Base-by-base conservation (phyloP, 2,888 invertebrate species). In the Asteroscopus sphinx region DNA sequence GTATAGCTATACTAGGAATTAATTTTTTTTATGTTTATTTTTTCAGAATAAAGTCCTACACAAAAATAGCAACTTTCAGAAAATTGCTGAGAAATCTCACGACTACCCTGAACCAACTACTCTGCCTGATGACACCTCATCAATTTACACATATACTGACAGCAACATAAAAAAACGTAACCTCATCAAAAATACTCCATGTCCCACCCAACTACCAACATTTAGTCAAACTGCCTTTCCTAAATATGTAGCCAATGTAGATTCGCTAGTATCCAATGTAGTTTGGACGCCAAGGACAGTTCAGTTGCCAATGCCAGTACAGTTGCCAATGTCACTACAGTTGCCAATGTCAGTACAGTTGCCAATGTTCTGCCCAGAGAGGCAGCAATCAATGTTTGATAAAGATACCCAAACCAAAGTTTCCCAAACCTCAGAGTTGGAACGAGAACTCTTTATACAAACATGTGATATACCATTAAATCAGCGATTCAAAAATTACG, bases 61-160 rank as follows among this genome's bases (percentile, higher is more conserved):
- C 56, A 77, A 68, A 45, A 69, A 68, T 17, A 17, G 0, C 17
- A 37, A n/a, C 13, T 28, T 73, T 0, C 63, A 76, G 4, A 73
- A 52, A 36, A 46, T 76, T 2, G 42, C 65, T 0, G 78, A 82
- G 12, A 80, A 73, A 32, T 59, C 51, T 0, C 80, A 82, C 6
- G 13, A 41, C 0, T 83, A 77, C 25, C 85, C 85, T 0, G 89
- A 88, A 55, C 87, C 88, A 0, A 59, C 57, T 0, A 77, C 68
- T 1, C 81, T 82, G 2, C 85, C 83, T 0, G 51, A 51, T 1
- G 69, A 76, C 0, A 48, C 47, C 8, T 16, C 39, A 0, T 13
- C 9, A 6, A n/a, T 37, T 0, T 3, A 12, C 3, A 39, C 47
- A 1, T 39, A 28, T 12, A 36, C 26, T n/a, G 13, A 2, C 0